A percentile compares a stretch with the other conserved stretches of the same genome.
Conservation (phyloP, 2,113 vertebrate genomes). For the Syrmaticus mikado region DNA sequence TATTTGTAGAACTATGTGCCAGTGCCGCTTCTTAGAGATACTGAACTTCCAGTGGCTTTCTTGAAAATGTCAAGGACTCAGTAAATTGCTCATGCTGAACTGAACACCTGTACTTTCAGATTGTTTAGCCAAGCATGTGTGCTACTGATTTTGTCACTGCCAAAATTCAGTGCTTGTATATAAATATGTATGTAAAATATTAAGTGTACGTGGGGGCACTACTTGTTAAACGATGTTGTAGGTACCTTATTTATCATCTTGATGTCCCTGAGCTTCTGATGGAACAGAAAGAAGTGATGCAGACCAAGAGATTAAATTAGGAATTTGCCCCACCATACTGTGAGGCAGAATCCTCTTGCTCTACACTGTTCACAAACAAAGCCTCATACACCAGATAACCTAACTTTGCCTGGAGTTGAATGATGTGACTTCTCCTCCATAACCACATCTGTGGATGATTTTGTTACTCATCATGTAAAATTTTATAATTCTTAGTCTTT, state of each 20-base stretch:
- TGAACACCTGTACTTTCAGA: background rate
- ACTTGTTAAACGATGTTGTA: too few relatives aligned
- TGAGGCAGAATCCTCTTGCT: too few relatives aligned
- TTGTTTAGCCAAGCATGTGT: background rate
- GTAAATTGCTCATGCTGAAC: background rate
- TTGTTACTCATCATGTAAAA: background rate
- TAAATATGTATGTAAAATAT: background rate
- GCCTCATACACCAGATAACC: too few relatives aligned
- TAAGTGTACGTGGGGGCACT: too few relatives aligned
- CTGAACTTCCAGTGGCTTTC: background rate
- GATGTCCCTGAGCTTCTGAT: too few relatives aligned
- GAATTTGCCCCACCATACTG: too few relatives aligned
- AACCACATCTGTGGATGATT: background rate
- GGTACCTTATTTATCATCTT: too few relatives aligned
- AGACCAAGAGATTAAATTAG: too few relatives aligned
- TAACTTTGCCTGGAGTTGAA: too few relatives aligned
- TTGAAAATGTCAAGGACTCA: background rate
- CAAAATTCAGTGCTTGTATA: background rate
- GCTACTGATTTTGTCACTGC: background rate
- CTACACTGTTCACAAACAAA: too few relatives aligned
- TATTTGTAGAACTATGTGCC: background rate
- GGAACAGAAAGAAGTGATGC: too few relatives aligned
- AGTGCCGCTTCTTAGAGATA: background rate
- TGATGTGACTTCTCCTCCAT: background rate
- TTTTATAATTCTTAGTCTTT: background rate